Percentiles rank a stretch among this genome's conserved stretches.
Evolutionary conservation across 1,140 invertebrate species (phyloP).

Genomic region (Cydia amplana): DNA sequence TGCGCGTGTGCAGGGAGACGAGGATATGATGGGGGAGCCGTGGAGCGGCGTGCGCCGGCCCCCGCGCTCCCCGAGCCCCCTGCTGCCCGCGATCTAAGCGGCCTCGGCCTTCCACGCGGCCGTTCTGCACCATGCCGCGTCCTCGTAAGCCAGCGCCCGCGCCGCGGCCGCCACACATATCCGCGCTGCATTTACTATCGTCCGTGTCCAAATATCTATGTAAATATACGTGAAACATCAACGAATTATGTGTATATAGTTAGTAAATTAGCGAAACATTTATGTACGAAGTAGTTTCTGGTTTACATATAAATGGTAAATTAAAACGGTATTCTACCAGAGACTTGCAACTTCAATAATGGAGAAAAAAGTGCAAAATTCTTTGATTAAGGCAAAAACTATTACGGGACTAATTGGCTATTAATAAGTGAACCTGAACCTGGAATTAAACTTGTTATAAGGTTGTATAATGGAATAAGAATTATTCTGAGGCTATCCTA

Average conservation of each 20-base stretch:
- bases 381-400: background rate
- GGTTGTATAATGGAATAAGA: constrained; percentile 11
- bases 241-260: constrained; percentile 37
- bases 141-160: background rate
- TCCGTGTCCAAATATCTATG: constrained; percentile 41
- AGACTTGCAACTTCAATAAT: background rate
- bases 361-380: background rate
- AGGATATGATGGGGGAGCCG: constrained; percentile 75
- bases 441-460: constrained; percentile 9
- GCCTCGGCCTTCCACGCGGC: background rate
- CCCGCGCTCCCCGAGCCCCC: constrained; percentile 67
- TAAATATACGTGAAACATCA: constrained; percentile 32
- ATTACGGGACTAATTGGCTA: background rate
- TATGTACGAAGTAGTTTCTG: constrained; percentile 24
- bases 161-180: constrained; percentile 45
- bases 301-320: constrained; percentile 1
- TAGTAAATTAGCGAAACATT: constrained; percentile 4
- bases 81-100: constrained; percentile 64
- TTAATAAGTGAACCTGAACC: background rate
- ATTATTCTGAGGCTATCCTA: background rate
- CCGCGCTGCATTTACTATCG: constrained; percentile 42
- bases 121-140: background rate
- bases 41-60: constrained; percentile 65
- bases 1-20: constrained; percentile 78
- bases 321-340: background rate